These are phyloP conservation scores for Parotia lawesii DNA, from an alignment of 2,113 vertebrate species.

Conservation along the genomic window DNA sequence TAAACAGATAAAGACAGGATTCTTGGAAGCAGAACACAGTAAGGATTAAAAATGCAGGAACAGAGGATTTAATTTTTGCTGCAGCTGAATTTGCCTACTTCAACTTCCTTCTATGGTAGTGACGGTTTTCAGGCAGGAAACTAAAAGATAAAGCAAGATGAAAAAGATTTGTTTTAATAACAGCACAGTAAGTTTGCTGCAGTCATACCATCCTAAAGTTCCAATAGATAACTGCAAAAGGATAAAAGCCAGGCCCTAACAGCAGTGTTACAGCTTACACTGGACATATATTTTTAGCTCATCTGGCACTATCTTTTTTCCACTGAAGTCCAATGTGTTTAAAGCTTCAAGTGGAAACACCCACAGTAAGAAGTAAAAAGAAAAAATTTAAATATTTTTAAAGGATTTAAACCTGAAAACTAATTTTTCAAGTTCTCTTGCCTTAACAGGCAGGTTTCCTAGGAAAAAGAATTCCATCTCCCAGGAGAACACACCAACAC, in stretches of 20 bases:
- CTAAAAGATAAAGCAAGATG: neutral
- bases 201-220: neutral
- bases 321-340: neutral
- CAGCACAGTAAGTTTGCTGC: neutral
- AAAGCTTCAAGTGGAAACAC: neutral
- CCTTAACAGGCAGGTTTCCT: neutral
- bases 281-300: neutral
- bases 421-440: neutral
- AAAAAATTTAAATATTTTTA: neutral
- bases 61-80: neutral
- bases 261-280: neutral
- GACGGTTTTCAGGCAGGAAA: neutral
- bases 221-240: neutral
- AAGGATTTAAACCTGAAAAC: neutral
- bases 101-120: neutral
- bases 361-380: neutral
- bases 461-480: neutral
- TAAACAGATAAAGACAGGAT: neutral
- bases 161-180: neutral
- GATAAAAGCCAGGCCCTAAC: neutral
- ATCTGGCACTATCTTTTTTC: neutral
- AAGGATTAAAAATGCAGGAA: conserved; percentile 5
- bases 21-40: neutral
- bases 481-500: neutral
- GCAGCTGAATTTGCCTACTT: neutral